Evolutionary conservation across 2,113 vertebrate genomes (phyloP).

Genomic region (Hippoglossus stenolepis): DNA sequence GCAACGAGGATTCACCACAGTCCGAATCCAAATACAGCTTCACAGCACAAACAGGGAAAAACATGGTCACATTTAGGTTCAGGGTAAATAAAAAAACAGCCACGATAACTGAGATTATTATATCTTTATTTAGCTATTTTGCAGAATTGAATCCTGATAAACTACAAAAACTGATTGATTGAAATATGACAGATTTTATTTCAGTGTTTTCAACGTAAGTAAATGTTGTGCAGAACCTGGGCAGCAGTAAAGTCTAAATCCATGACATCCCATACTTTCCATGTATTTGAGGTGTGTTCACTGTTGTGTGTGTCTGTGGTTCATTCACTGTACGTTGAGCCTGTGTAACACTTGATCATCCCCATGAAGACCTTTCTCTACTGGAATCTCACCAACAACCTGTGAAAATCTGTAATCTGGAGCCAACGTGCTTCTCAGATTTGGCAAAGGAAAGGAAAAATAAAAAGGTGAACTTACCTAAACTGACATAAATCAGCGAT

Average conservation of each 20-base stretch:
- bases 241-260: background rate
- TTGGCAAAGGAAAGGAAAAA: no score
- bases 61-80: slow-evolving; percentile 10
- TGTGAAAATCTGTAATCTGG: background rate
- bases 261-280: slow-evolving; percentile 20
- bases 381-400: slow-evolving; percentile 40
- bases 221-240: slow-evolving; percentile 65
- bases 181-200: background rate
- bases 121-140: background rate
- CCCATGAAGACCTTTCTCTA: slow-evolving; percentile 17
- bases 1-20: slow-evolving; percentile 34
- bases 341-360: background rate
- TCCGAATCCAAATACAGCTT: slow-evolving; percentile 32
- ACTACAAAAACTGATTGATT: no score
- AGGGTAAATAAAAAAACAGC: slow-evolving; percentile 27
- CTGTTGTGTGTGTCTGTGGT: background rate
- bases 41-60: slow-evolving; percentile 8
- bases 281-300: slow-evolving; percentile 1
- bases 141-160: background rate
- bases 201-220: slow-evolving; percentile 7
- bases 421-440: no score
- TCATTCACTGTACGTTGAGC: background rate
- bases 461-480: no score
- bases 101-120: slow-evolving; percentile 11
- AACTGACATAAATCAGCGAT: no score